Percentiles rank a stretch among this genome's conserved stretches.
These are phyloP conservation scores for Conops quadrifasciatus DNA, from an alignment of 2,888 invertebrate genomes.

Conservation along the genomic window DNA sequence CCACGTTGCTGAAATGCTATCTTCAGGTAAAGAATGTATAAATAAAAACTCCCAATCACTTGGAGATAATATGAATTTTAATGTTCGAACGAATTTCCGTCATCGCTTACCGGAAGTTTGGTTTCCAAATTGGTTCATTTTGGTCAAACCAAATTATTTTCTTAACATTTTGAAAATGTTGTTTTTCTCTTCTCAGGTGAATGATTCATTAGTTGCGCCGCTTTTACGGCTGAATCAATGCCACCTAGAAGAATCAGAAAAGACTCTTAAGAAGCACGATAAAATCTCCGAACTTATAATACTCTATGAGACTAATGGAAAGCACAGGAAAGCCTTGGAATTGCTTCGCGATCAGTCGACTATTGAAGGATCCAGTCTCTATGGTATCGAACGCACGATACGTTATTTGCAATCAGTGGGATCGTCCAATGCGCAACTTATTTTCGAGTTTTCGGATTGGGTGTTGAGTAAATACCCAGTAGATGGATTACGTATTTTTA, in stretches of 20 bases:
- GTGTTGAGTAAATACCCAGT: conserved; percentile 85
- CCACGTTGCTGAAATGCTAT: conserved; percentile 96
- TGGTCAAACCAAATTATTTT: too few species aligned
- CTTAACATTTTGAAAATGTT: too few species aligned
- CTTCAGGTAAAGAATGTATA: conserved; percentile 74
- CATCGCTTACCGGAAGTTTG: too few species aligned
- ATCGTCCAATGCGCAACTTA: conserved; percentile 81
- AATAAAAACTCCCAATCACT: not conserved
- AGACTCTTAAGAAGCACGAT: conserved; percentile 83
- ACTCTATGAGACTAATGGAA: conserved; percentile 92
- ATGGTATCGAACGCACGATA: conserved; percentile 84
- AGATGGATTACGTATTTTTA: conserved; percentile 90
- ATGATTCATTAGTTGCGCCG: conserved; percentile 93
- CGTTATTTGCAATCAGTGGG: conserved; percentile 91
- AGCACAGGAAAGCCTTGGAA: conserved; percentile 91
- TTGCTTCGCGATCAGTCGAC: conserved; percentile 81
- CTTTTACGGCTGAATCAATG: conserved; percentile 91
- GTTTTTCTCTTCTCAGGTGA: conserved; percentile 73
- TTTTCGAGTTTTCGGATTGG: conserved; percentile 95
- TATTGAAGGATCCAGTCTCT: conserved; percentile 71
- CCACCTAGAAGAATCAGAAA: conserved; percentile 92
- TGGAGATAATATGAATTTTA: too few species aligned
- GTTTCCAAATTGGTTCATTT: too few species aligned
- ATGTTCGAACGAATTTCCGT: too few species aligned
- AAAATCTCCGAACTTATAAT: conserved; percentile 95